These are phyloP conservation scores for Diarsia mendica DNA, from an alignment of 2,888 invertebrate species.

Conservation along the genomic window DNA sequence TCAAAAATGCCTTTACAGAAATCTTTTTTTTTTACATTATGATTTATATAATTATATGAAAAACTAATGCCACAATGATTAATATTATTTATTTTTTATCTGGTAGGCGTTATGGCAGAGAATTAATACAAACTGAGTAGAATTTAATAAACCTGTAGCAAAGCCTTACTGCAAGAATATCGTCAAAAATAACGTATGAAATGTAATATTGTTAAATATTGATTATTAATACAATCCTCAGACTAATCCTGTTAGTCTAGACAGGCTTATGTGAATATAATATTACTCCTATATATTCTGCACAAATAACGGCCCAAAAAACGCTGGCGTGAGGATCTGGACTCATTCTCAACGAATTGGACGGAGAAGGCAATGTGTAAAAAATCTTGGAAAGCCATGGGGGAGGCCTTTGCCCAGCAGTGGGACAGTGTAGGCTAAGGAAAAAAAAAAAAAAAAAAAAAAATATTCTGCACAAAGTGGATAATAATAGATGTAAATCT, in stretches of 20 bases:
- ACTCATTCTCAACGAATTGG: too few species aligned
- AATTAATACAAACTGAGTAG: background rate
- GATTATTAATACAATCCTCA: background rate
- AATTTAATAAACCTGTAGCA: background rate
- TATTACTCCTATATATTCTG: conserved; percentile 7
- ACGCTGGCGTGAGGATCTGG: too few species aligned
- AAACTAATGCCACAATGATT: too few species aligned
- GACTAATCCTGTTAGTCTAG: conserved; percentile 27
- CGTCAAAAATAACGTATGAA: background rate
- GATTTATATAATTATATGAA: too few species aligned
- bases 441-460: too few species aligned
- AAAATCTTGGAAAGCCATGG: too few species aligned
- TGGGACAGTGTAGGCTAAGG: too few species aligned
- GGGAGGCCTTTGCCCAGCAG: too few species aligned
- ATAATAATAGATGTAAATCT: conserved; percentile 17
- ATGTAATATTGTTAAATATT: background rate
- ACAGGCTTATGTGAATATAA: conserved; percentile 20
- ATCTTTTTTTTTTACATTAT: too few species aligned
- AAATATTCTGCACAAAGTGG: conserved; percentile 5
- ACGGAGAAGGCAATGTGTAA: too few species aligned
- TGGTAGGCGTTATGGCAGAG: background rate
- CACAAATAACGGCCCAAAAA: too few species aligned
- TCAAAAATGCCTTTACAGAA: background rate
- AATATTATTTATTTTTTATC: background rate
- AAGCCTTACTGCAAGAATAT: too few species aligned